These are phyloP conservation scores for Dipodomys spectabilis DNA, from an alignment of 2,113 vertebrate genomes.

Conservation along the genomic window DNA sequence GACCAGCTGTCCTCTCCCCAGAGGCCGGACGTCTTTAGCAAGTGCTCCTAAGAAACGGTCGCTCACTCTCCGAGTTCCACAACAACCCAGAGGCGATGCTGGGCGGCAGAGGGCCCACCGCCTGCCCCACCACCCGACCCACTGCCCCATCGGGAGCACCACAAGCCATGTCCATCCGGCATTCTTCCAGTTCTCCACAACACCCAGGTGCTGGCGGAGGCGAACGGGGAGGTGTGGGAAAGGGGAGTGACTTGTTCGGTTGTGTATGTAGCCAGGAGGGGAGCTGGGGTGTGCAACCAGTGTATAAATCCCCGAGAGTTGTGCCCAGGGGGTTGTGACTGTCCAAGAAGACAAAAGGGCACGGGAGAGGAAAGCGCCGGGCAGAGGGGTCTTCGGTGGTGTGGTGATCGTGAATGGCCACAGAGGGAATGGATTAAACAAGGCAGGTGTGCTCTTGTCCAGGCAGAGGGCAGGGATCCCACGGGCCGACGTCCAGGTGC, in stretches of 20 bases:
- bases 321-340: too few relatives aligned
- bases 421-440: not conserved
- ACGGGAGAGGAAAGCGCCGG: accelerated
- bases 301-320: not conserved
- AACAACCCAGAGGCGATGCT: not conserved
- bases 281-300: not conserved
- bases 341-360: too few relatives aligned
- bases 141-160: too few relatives aligned
- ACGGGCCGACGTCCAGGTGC: too few relatives aligned
- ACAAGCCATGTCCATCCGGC: accelerated
- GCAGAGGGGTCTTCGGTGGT: accelerated
- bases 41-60: not conserved
- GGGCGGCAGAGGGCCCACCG: not conserved
- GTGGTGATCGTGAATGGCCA: not conserved
- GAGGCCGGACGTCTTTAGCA: slow-evolving; percentile 68
- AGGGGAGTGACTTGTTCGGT: not conserved
- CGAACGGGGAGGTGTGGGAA: not conserved
- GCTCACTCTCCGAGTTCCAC: not conserved
- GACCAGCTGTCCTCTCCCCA: slow-evolving; percentile 16
- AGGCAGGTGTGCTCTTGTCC: accelerated
- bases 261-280: not conserved
- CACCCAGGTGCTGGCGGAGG: too few relatives aligned
- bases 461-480: not conserved
- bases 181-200: not conserved
- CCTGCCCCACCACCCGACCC: not conserved